phyloP scores from a whole-genome alignment of 1,140 invertebrate species.

The Zaprionus inermis region DNA sequence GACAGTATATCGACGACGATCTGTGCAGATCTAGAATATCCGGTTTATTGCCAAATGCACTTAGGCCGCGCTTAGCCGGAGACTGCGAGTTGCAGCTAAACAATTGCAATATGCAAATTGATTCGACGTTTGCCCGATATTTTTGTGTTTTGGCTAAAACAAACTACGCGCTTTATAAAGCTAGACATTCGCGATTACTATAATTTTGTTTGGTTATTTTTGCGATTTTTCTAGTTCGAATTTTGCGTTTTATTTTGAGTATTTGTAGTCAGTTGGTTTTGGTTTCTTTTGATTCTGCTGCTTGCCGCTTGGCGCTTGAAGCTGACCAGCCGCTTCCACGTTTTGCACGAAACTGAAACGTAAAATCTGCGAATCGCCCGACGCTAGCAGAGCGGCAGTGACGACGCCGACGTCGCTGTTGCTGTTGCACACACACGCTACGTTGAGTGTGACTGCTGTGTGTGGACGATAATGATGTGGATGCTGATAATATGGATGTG shows the following conservation, averaged over 20 bases:
- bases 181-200: constrained; percentile 35
- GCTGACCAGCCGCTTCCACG: constrained; percentile 76
- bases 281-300: constrained; percentile 18
- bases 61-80: constrained; percentile 16
- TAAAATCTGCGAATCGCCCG: constrained; percentile 71
- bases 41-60: constrained; percentile 57
- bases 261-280: constrained; percentile 24
- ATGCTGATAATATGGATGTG: constrained; percentile 9
- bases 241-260: constrained; percentile 22
- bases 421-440: constrained; percentile 34
- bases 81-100: constrained; percentile 18
- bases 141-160: neutral
- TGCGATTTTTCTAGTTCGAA: constrained; percentile 39
- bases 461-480: constrained; percentile 19
- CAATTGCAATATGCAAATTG: constrained; percentile 58
- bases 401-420: constrained; percentile 23
- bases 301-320: constrained; percentile 33
- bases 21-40: constrained; percentile 73
- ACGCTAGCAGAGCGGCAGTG: constrained; percentile 31
- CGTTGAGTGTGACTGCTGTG: constrained; percentile 32
- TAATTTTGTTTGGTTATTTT: constrained; percentile 25
- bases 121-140: neutral
- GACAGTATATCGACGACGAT: constrained; percentile 23
- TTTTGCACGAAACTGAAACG: constrained; percentile 80
- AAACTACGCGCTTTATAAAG: constrained; percentile 39